phyloP scores from a whole-genome alignment of 2,113 vertebrate genomes.

The Eublepharis macularius region DNA sequence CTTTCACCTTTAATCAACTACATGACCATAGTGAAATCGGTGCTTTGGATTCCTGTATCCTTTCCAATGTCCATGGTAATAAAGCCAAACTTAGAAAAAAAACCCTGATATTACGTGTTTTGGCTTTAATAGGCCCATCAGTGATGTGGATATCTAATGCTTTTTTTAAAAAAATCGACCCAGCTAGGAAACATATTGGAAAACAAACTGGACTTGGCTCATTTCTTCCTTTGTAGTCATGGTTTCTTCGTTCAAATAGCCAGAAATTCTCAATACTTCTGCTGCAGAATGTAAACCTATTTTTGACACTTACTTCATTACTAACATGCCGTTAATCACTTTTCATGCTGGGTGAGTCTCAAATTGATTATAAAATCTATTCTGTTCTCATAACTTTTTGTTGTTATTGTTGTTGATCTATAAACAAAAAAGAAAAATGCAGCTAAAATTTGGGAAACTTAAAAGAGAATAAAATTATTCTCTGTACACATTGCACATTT shows the following conservation, averaged over 20 bases:
- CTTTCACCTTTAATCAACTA: not conserved
- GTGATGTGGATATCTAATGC: not conserved
- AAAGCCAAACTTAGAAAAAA: not conserved
- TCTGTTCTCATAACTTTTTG: not conserved
- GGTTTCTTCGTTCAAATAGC: conserved; percentile 56
- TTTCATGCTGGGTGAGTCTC: conserved; percentile 60
- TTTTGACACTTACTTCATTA: conserved; percentile 69
- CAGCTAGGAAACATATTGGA: conserved; percentile 38
- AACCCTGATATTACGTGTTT: not conserved
- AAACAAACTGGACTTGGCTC: conserved; percentile 24
- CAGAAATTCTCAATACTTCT: conserved; percentile 61
- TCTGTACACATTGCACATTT: not conserved
- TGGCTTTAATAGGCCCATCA: not conserved
- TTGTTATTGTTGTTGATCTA: not conserved
- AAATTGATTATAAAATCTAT: conserved; percentile 59
- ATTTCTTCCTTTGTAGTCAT: conserved; percentile 46
- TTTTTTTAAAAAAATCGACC: not conserved
- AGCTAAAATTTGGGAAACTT: not conserved
- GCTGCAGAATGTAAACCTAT: conserved; percentile 65
- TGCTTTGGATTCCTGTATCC: conserved; percentile 13
- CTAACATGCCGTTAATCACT: conserved; percentile 70
- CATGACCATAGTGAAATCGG: not conserved
- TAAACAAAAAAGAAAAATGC: not conserved
- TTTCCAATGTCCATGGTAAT: not conserved
- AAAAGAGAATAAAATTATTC: not conserved